phyloP scores from a whole-genome alignment of 1,140 invertebrate genomes.

The Pogonus chalceus region DNA sequence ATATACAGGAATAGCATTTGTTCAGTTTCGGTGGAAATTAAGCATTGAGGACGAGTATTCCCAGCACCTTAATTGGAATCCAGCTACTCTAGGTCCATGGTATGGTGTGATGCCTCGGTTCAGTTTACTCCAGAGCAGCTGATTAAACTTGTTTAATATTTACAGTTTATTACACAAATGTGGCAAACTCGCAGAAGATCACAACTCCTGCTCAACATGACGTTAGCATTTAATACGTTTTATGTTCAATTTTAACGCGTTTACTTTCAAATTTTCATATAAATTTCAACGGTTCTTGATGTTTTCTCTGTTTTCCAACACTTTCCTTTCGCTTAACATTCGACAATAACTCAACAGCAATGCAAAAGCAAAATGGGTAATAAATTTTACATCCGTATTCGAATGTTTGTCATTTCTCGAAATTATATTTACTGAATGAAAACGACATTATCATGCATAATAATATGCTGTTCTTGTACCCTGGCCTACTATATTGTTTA shows the following conservation, averaged over 20 bases:
- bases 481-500: too few species aligned
- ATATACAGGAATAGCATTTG: too few species aligned
- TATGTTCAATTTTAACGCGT: not conserved
- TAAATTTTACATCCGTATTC: too few species aligned
- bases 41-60: not conserved
- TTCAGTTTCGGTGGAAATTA: not conserved
- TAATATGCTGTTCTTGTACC: too few species aligned
- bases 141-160: conserved; percentile 8
- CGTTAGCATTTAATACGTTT: not conserved
- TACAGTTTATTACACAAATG: conserved; percentile 6
- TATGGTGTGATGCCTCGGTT: not conserved
- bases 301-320: not conserved
- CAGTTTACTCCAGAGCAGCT: not conserved
- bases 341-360: too few species aligned
- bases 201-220: not conserved
- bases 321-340: too few species aligned
- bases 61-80: conserved; percentile 1
- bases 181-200: not conserved
- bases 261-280: not conserved
- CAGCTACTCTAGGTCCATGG: not conserved
- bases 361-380: too few species aligned
- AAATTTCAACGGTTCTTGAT: not conserved
- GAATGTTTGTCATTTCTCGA: too few species aligned
- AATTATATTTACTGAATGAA: too few species aligned
- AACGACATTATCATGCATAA: too few species aligned